Evolutionary conservation across 2,888 invertebrate species (phyloP), one percentile per base, ranked within the genome.

Genomic region (Linhomoeus sp.): DNA sequence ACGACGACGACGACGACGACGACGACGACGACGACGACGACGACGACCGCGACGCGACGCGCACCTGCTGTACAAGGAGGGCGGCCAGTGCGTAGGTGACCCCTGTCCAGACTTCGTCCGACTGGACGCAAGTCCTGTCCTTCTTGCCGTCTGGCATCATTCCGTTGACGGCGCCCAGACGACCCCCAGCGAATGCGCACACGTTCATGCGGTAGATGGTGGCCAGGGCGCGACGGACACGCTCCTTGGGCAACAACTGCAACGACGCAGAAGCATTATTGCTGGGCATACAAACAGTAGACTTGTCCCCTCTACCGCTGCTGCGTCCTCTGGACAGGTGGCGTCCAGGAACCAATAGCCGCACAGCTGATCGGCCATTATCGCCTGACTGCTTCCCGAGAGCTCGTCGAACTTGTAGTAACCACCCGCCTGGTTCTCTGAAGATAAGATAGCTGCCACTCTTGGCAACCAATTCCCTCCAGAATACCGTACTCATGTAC

Each of bases 321-420:
- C 33, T 33, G 56, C 58, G 49, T 58, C 42, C 45, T 58, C 53
- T 19, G 47, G 47, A 35, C 49, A 40, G 20, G 56, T 75, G n/a
- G 77, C 75, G 57, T 75, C 73, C 46, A 83, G 67, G 67, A 78
- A 77, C 90, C 88, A 90, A 55, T 85, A 80, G 0, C 86, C 90
- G 57, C 85, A 86, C 39, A 90, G 70, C 66, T 90, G 90, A 67
- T 88, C 90, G 0, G 87, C 77, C 88, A 90, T 90, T 35, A 88
- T 78, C 17, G 80, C 77, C 44, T 78, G 75, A 43, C 74, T 75
- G 53, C 54, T 51, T 43, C 74, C 75, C 17, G 55, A 55, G 23
- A 50, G 41, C 46, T 59, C 64, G 60, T 90, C 90, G 64, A 87
- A 90, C 62, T 78, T 76, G 61, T 75, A 77, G 61, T 76, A 76